Evolutionary conservation across 2,797 vertebrate genomes (phyloP).

Genomic region (Channallabes apus): DNA sequence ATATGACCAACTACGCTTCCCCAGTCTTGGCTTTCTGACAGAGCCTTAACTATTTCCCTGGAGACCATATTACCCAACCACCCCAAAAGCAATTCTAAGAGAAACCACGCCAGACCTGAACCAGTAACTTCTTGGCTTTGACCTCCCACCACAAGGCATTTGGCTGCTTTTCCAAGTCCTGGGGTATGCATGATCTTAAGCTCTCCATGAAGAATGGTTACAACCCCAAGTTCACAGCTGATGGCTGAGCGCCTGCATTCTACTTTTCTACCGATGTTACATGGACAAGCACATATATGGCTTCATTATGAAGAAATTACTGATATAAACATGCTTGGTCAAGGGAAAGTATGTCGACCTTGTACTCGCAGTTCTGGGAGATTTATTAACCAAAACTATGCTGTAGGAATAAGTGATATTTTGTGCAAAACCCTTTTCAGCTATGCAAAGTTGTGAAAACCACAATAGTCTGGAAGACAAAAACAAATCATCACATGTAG

Average conservation of each 20-base stretch:
- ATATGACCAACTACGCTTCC: background rate
- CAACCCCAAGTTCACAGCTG: background rate
- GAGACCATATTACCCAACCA: conserved; percentile 4
- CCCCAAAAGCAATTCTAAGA: conserved; percentile 20
- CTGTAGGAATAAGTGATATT: background rate
- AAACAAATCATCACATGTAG: background rate
- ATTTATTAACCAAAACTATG: conserved; percentile 4
- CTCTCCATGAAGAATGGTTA: background rate
- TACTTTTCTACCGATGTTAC: background rate
- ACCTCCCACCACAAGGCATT: conserved; percentile 1
- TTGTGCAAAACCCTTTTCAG: background rate
- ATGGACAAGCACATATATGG: background rate
- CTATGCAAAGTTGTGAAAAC: background rate
- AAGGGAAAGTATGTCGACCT: background rate
- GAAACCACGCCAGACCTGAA: conserved; percentile 37
- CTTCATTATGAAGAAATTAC: background rate
- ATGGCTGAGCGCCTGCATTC: background rate
- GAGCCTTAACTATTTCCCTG: conserved; percentile 1
- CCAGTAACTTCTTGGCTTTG: conserved; percentile 44
- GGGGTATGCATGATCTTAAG: background rate
- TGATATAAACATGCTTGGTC: background rate
- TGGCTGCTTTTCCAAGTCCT: background rate
- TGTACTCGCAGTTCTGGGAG: background rate
- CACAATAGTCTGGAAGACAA: background rate
- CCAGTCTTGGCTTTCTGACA: background rate